phyloP scores from a whole-genome alignment of 1,140 invertebrate species.

The Bilobella aurantiaca region DNA sequence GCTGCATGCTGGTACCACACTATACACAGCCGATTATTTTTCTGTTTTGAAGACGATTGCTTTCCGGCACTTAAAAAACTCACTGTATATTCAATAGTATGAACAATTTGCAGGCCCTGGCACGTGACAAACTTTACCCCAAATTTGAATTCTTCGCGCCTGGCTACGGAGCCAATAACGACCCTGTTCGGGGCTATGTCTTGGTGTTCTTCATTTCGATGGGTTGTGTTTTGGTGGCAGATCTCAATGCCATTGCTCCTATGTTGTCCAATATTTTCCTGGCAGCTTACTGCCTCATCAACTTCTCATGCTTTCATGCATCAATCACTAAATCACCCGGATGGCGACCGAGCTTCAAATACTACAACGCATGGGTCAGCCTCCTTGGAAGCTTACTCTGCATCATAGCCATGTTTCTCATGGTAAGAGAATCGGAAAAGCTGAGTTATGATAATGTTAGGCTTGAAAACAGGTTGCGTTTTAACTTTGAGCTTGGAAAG shows the following conservation, averaged over 20 bases:
- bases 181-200: constrained; percentile 54
- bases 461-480: too few relatives aligned
- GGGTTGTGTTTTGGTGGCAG: constrained; percentile 51
- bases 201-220: constrained; percentile 53
- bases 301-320: constrained; percentile 56
- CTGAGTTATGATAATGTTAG: too few relatives aligned
- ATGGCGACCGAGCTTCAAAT: constrained; percentile 52
- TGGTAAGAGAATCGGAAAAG: constrained; percentile 50
- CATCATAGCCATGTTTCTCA: constrained; percentile 89
- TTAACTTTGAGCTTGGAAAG: too few relatives aligned
- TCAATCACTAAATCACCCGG: constrained; percentile 50
- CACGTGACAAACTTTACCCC: constrained; percentile 56
- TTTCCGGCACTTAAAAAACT: too few relatives aligned
- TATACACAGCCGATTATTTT: too few relatives aligned
- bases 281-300: constrained; percentile 53
- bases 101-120: constrained; percentile 50
- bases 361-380: constrained; percentile 94
- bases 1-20: too few relatives aligned
- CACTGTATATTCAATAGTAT: too few relatives aligned
- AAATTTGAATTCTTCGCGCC: constrained; percentile 52
- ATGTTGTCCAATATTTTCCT: constrained; percentile 56
- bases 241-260: constrained; percentile 50
- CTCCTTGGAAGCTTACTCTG: constrained; percentile 77
- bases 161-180: constrained; percentile 50
- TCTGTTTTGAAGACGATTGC: too few relatives aligned